These are phyloP conservation scores for Laterallus jamaicensis DNA, from an alignment of 2,113 vertebrate species.

Conservation along the genomic window DNA sequence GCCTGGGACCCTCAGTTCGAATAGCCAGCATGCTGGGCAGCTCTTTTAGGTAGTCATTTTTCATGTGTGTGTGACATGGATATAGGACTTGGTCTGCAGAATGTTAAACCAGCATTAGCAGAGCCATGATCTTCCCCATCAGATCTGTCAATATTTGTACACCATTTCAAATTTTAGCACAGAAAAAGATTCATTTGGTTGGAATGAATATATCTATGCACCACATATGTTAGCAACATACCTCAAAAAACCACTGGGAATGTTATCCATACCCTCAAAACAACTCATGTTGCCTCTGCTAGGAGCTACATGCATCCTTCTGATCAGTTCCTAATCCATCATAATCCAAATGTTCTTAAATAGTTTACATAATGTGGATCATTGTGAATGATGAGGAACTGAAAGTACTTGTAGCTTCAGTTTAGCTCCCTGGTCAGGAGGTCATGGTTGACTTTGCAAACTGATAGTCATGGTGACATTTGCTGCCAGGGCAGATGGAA, in stretches of 20 bases:
- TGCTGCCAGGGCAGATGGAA: background rate
- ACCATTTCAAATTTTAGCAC: background rate
- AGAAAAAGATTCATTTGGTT: background rate
- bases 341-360: background rate
- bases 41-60: background rate
- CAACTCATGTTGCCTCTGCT: background rate
- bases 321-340: background rate
- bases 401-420: background rate
- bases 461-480: too few species aligned
- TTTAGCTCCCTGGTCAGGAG: background rate
- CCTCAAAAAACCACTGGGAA: background rate
- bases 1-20: background rate
- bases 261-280: background rate
- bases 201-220: too few species aligned
- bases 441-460: background rate
- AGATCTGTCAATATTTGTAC: background rate
- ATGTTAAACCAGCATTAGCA: background rate
- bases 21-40: background rate
- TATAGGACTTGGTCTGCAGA: background rate
- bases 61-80: accelerated
- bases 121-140: background rate
- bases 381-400: background rate
- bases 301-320: background rate
- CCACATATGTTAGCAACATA: background rate
- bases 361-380: background rate